Evolutionary conservation across 2,888 invertebrate species (phyloP), one percentile per base, ranked within the genome.

Genomic region (Aspidapion aeneum): DNA sequence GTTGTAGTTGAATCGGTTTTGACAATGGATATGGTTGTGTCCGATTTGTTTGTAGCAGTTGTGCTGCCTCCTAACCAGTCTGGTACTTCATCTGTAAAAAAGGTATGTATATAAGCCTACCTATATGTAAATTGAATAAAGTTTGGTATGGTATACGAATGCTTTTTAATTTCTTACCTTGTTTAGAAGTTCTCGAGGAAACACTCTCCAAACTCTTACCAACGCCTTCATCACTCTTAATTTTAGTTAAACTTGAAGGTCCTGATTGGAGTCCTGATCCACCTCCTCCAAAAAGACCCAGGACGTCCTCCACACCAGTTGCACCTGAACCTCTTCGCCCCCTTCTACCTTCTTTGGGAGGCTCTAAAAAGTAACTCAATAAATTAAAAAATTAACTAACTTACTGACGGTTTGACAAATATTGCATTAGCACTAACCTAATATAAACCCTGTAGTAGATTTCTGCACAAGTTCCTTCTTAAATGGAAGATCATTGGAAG

Each of bases 251-350:
- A 35, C 12, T 12, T 12, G 12, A 35, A 3, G 5, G 5, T 9
- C 7, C 18, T 52, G 52, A 19, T 19, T 7, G 52, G 17, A 52
- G 52, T 48, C 49, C 9, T 9, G 9, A n/a, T n/a, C 52, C 52
- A 5, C 52, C 69, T 21, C 66, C 66, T 2, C 63, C 68, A 60
- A 83, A 75, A 5, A 81, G 79, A 19, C 86, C 86, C 62, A 86
- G 77, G 66, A 85, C 84, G 74, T 86, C 86, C 58, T 84, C 82
- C 56, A 85, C 73, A 66, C 82, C 76, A n/a, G 72, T 68, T 19
- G 72, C 69, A 20, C 22, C 56, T 3, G 71, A 72, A 18, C 70
- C 65, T 63, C 73, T 69, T 48, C 77, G 70, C 35, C 74, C 70
- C 62, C 78, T 72, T 62, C 79, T 70, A 21, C 74, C 72, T 68